Evolutionary conservation across 1,140 invertebrate genomes (phyloP).

Genomic region (Meteorus sp.): DNA sequence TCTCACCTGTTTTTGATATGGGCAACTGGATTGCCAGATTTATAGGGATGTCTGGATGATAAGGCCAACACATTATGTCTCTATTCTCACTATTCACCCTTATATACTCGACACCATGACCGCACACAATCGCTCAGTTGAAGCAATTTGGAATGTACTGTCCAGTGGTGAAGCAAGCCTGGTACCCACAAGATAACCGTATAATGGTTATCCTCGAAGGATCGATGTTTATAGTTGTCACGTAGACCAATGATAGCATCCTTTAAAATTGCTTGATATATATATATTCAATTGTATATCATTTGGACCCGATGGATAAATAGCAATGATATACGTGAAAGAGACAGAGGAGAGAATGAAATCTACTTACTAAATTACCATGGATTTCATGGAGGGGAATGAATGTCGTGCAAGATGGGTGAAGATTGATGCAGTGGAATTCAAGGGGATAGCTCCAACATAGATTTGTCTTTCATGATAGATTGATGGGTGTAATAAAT

Average conservation of each 20-base stretch:
- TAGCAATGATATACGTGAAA: neutral
- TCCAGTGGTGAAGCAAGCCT: too few species aligned
- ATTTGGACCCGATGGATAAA: slow-evolving; percentile 15
- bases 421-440: slow-evolving; percentile 12
- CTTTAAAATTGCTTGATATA: too few species aligned
- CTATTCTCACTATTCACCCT: neutral
- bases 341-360: neutral
- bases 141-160: slow-evolving; percentile 5
- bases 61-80: neutral
- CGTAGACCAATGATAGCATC: neutral
- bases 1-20: too few species aligned
- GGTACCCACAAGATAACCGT: slow-evolving; percentile 21
- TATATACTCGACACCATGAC: neutral
- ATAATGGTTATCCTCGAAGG: slow-evolving; percentile 23
- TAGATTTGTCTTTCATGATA: slow-evolving; percentile 10
- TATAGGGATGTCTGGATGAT: neutral
- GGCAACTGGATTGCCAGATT: too few species aligned
- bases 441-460: neutral
- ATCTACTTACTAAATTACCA: too few species aligned
- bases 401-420: neutral
- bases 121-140: slow-evolving; percentile 13
- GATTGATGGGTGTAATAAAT: neutral
- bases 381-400: too few species aligned
- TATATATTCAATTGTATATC: slow-evolving; percentile 22
- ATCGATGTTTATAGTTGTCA: slow-evolving; percentile 4